These are phyloP conservation scores for Hydrozoanthus gracilis DNA, from an alignment of 92 coral and sea anemone species.

Conservation along the genomic window DNA sequence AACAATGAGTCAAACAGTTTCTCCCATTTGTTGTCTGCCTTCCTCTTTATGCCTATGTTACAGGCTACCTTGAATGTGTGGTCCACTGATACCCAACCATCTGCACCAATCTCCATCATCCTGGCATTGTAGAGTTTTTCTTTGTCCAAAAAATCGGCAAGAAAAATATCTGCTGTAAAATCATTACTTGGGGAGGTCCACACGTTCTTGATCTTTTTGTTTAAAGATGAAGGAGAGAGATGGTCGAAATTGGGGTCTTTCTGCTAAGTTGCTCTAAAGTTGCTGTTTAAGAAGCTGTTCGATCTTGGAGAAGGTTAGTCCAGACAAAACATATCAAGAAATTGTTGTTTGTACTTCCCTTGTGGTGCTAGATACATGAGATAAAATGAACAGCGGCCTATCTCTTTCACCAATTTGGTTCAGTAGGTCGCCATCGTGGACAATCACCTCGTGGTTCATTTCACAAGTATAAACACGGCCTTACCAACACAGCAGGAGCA, in stretches of 20 bases:
- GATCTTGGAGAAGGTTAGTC: conserved; percentile 46
- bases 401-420: conserved; percentile 28
- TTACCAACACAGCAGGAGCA: conserved; percentile 51
- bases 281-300: conserved; percentile 15
- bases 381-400: conserved; percentile 49
- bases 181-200: conserved; percentile 44
- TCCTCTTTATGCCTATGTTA: conserved; percentile 45
- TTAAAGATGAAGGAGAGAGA: conserved; percentile 36
- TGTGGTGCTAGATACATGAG: conserved; percentile 33
- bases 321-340: conserved; percentile 40
- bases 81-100: conserved; percentile 52
- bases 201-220: conserved; percentile 30
- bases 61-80: conserved; percentile 59
- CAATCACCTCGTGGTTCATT: conserved; percentile 60
- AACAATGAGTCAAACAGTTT: conserved; percentile 49
- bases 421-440: conserved; percentile 48
- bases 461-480: conserved; percentile 49
- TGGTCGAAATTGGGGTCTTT: conserved; percentile 29
- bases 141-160: conserved; percentile 55
- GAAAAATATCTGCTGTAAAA: conserved; percentile 41
- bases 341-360: conserved; percentile 48
- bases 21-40: conserved; percentile 41
- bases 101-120: conserved; percentile 42
- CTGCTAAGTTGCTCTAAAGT: conserved; percentile 40
- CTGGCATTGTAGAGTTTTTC: conserved; percentile 46